phyloP scores from a whole-genome alignment of 2,888 invertebrate genomes.

The Drosophila robusta region DNA sequence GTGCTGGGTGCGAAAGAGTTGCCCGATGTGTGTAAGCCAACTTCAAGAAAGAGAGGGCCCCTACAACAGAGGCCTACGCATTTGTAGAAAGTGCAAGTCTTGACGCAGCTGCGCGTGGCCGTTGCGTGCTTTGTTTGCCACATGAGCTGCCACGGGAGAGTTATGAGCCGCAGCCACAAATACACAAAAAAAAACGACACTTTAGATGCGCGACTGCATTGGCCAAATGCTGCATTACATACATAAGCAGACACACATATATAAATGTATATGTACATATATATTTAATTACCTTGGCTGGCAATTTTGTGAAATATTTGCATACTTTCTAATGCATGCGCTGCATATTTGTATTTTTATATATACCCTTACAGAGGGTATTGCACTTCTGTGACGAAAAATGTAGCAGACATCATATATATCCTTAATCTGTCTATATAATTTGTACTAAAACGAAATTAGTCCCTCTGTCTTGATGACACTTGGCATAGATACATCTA shows the following conservation, averaged over 20 bases:
- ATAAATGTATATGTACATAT: slow-evolving; percentile 18
- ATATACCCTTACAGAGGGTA: not conserved
- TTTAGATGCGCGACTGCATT: slow-evolving; percentile 57
- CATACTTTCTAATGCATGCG: slow-evolving; percentile 75
- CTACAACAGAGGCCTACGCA: slow-evolving; percentile 59
- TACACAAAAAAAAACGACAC: slow-evolving; percentile 38
- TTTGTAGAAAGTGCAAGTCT: slow-evolving; percentile 80
- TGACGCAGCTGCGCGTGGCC: slow-evolving; percentile 76
- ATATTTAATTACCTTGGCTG: slow-evolving; percentile 71
- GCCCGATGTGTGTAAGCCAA: too few species aligned
- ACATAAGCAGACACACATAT: slow-evolving; percentile 9
- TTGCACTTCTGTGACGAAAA: not conserved
- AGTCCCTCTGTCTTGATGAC: not conserved
- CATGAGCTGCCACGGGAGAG: slow-evolving; percentile 50
- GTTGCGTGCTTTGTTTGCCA: slow-evolving; percentile 78
- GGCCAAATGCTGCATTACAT: slow-evolving; percentile 31
- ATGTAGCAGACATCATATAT: too few species aligned
- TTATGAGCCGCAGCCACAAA: slow-evolving; percentile 6
- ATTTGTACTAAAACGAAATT: too few species aligned
- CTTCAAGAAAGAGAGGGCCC: not conserved
- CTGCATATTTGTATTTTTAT: slow-evolving; percentile 46
- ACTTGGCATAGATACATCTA: too few species aligned
- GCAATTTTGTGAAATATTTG: slow-evolving; percentile 70
- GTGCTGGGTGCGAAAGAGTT: slow-evolving; percentile 8
- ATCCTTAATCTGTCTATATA: too few species aligned